Percentiles rank a stretch among this genome's conserved stretches.
phyloP scores from a whole-genome alignment of 2,888 invertebrate genomes.

The Punctoribates punctum region DNA sequence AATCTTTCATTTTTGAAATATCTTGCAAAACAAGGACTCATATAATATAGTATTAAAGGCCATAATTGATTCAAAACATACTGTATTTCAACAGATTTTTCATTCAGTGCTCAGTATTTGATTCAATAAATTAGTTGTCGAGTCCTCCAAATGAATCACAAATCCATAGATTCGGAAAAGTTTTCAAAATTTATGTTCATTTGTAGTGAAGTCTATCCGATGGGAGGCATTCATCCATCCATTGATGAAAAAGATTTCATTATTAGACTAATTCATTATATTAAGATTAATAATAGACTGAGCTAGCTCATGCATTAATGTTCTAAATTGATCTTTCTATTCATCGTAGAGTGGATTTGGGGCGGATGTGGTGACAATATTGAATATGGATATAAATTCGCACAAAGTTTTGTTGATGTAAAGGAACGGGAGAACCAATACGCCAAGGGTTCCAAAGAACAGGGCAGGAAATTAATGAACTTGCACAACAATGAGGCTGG shows the following conservation, averaged over 20 bases:
- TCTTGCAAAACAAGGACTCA: no score
- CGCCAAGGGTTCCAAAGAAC: conserved; percentile 74
- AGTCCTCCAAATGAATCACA: no score
- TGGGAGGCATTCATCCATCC: no score
- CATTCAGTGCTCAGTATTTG: background rate
- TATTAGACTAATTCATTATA: no score
- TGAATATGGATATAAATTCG: conserved; percentile 93
- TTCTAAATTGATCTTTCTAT: background rate
- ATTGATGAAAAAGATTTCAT: no score
- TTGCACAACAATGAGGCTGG: conserved; percentile 98
- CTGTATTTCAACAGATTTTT: background rate
- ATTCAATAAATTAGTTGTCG: no score
- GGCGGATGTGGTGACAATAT: conserved; percentile 97
- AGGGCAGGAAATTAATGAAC: conserved; percentile 87
- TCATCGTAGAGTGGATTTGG: conserved; percentile 82
- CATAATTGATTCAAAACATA: conserved; percentile 3
- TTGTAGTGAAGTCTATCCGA: no score
- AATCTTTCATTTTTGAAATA: background rate
- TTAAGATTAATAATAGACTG: no score
- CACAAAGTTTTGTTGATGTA: conserved; percentile 89
- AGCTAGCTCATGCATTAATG: no score
- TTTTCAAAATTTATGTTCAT: no score
- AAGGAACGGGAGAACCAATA: conserved; percentile 77
- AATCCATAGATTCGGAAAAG: no score
- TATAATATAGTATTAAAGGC: background rate